These are phyloP conservation scores for Leptodactylus fuscus DNA, from an alignment of 2,113 vertebrate species.

Conservation along the genomic window DNA sequence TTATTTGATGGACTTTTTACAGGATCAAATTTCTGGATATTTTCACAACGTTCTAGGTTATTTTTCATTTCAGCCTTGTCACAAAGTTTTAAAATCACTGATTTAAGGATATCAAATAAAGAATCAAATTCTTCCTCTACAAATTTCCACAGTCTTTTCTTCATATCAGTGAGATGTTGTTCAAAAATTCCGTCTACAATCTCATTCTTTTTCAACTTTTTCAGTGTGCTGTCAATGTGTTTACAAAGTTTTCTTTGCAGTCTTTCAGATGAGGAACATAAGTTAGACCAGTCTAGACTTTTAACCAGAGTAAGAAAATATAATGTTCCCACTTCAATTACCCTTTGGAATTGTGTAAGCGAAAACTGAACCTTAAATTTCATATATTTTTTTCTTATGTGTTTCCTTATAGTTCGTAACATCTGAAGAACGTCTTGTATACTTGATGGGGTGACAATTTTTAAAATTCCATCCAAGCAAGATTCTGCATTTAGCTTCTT, in stretches of 20 bases:
- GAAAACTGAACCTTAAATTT: slow-evolving; percentile 93
- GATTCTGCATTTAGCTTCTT: slow-evolving; percentile 70
- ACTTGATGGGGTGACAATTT: slow-evolving; percentile 75
- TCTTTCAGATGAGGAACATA: slow-evolving; percentile 75
- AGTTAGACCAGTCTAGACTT: slow-evolving; percentile 79
- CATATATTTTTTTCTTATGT: slow-evolving; percentile 93
- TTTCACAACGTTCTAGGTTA: slow-evolving; percentile 56
- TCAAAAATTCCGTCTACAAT: slow-evolving; percentile 93
- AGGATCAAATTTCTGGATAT: background rate
- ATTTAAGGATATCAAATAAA: slow-evolving; percentile 84
- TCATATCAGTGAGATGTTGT: slow-evolving; percentile 87
- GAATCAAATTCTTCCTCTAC: slow-evolving; percentile 91
- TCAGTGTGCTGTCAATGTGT: slow-evolving; percentile 81
- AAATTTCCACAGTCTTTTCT: slow-evolving; percentile 94
- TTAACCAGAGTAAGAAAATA: slow-evolving; percentile 89
- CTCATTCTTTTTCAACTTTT: slow-evolving; percentile 86
- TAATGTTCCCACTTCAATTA: slow-evolving; percentile 87
- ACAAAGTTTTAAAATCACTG: slow-evolving; percentile 75
- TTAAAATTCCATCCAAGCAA: slow-evolving; percentile 77
- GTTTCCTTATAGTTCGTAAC: slow-evolving; percentile 80
- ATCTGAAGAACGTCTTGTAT: slow-evolving; percentile 87
- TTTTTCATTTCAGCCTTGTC: slow-evolving; percentile 66
- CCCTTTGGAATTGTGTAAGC: slow-evolving; percentile 85
- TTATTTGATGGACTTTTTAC: background rate
- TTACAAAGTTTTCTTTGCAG: slow-evolving; percentile 85